These are phyloP conservation scores for Smithornis capensis DNA, from an alignment of 2,113 vertebrate genomes.

Conservation along the genomic window DNA sequence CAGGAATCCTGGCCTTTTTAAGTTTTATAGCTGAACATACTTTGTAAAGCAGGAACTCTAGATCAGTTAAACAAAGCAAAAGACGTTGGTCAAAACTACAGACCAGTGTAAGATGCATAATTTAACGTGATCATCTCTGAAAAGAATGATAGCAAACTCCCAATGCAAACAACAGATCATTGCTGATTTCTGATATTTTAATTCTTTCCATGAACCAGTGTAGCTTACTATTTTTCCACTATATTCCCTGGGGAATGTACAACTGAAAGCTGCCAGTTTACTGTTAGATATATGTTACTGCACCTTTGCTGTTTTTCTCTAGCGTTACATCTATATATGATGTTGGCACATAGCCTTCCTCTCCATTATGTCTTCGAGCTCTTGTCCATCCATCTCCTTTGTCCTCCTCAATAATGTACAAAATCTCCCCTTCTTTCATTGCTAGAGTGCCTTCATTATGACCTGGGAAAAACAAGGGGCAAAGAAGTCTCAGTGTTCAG, in stretches of 20 bases:
- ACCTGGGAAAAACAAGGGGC: conserved; percentile 73
- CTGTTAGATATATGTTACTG: conserved; percentile 97
- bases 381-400: conserved; percentile 99
- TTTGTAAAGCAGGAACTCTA: conserved; percentile 51
- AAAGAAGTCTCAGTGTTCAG: neutral
- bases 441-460: conserved; percentile 96
- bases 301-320: conserved; percentile 99
- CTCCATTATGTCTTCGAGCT: conserved; percentile 91
- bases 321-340: conserved; percentile 98
- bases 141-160: conserved; percentile 48
- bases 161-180: conserved; percentile 70
- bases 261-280: conserved; percentile 62
- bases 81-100: conserved; percentile 40
- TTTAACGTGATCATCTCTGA: conserved; percentile 17
- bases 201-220: conserved; percentile 28
- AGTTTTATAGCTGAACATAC: neutral
- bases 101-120: conserved; percentile 32
- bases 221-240: conserved; percentile 19
- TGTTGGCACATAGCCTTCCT: conserved; percentile 98
- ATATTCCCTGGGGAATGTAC: conserved; percentile 13
- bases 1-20: neutral
- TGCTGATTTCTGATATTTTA: conserved; percentile 23
- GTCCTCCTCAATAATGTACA: conserved; percentile 97
- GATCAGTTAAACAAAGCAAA: conserved; percentile 60
- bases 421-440: conserved; percentile 93